Base-by-base conservation (phyloP, 2,797 vertebrate genomes). In the Oreonectes daqikongensis region DNA sequence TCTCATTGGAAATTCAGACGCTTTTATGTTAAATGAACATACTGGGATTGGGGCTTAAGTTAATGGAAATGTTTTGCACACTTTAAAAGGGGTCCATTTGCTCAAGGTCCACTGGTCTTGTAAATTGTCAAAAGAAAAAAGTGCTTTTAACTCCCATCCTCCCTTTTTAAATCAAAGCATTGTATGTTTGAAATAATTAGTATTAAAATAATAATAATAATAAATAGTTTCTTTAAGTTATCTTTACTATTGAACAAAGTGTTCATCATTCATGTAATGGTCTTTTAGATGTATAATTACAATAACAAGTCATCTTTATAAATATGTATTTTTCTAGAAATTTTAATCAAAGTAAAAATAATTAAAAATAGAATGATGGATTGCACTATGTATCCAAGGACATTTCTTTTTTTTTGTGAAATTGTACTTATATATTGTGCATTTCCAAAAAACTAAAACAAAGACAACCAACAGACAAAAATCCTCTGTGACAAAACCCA, bases 1-100 rank as follows among this genome's bases (percentile, higher is more conserved):
- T 26, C 52, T 28, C 44, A 69, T 55, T 59, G 32, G 28, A 35
- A 65, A 57, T 40, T 32, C 50, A 30, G 77, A 53, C 46, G 63
- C 26, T 77, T 78, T 82, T 64, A 64, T 75, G 44, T 50, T 32
- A 26, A 76, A 61, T 0, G 20, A 77, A 75, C 75, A 72, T 46
- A 50, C 53, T 26, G 52, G 52, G 67, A 50, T 63, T 77, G 48
- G 61, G 77, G 20, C 15, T 59, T 65, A 22, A 30, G 53, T 15
- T 48, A 63, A 70, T 74, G 30, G 44, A 76, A 42, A 50, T 69
- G 69, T 76, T 59, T 59, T 76, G 64, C 61, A 65, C 28, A 50
- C 42, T 52, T 42, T 40, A 22, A 73, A 53, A 69, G 48, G 77
- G 38, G 55, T 53, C 42, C 46, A 15, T 42, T 76, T 20, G 68